A percentile compares a stretch with the other conserved stretches of the same genome.
Evolutionary conservation across 2,113 vertebrate species (phyloP).

Genomic region (Callaeas wilsoni): DNA sequence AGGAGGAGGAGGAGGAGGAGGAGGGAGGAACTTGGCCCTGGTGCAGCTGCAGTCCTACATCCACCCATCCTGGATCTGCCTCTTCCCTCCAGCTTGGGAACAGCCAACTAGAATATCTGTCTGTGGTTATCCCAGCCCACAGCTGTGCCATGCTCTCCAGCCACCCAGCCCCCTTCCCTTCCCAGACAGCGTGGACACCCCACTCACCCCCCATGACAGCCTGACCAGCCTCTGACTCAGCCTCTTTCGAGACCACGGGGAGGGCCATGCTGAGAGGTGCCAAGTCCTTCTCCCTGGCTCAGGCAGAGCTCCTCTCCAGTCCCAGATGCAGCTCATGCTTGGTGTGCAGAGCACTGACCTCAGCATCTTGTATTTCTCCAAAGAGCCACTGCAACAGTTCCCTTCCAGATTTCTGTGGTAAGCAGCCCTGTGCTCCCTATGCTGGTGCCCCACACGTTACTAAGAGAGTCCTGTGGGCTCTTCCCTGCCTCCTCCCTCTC

Average conservation of each 20-base stretch:
- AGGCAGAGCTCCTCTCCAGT: not conserved
- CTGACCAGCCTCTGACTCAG: not conserved
- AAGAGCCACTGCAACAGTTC: not conserved
- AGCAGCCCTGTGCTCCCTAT: not conserved
- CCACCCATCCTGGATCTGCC: not conserved
- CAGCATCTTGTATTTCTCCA: not conserved
- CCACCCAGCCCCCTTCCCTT: not conserved
- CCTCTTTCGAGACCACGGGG: accelerated
- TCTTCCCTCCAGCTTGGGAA: not conserved
- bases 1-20: not conserved
- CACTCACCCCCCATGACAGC: not conserved
- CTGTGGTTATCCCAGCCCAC: not conserved
- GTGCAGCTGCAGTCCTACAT: not conserved
- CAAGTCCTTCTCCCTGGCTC: not conserved
- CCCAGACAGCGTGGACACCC: accelerated
- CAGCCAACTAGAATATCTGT: not conserved
- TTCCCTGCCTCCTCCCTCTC: not conserved
- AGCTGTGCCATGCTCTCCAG: not conserved
- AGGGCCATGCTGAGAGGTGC: not conserved
- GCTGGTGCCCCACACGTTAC: not conserved
- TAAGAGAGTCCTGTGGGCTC: not conserved
- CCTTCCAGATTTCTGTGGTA: conserved; percentile 18
- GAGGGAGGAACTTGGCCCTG: not conserved
- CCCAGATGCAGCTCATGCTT: not conserved
- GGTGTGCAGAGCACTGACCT: not conserved